A percentile compares a stretch with the other conserved stretches of the same genome.
Evolutionary conservation across 2,113 vertebrate species (phyloP).

Genomic region (Aleadryas rufinucha): DNA sequence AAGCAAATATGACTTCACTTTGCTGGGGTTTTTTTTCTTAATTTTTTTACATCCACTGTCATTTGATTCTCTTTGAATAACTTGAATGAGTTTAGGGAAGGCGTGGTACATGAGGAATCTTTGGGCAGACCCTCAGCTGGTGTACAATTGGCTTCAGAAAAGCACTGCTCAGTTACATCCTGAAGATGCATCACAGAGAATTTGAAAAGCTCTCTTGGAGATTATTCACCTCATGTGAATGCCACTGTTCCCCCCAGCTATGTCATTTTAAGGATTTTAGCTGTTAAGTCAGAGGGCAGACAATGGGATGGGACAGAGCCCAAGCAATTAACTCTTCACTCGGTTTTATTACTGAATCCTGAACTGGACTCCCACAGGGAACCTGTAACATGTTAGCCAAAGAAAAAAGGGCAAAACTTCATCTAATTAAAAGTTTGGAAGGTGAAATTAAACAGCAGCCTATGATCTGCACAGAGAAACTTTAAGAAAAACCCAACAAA

Average conservation of each 20-base stretch:
- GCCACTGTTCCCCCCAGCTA: not conserved
- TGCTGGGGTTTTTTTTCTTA: not conserved
- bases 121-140: not conserved
- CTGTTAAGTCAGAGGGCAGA: not conserved
- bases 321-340: not conserved
- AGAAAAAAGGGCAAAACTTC: not conserved
- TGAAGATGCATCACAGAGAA: not conserved
- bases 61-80: not conserved
- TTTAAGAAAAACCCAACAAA: not conserved
- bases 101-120: not conserved
- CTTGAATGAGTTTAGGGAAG: not conserved
- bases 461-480: not conserved
- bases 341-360: not conserved
- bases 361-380: not conserved
- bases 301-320: not conserved
- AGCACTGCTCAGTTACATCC: not conserved
- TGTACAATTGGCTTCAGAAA: not conserved
- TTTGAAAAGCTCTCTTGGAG: constrained; percentile 33
- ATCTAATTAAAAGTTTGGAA: not conserved
- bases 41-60: not conserved
- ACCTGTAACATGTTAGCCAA: not conserved
- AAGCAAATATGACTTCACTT: constrained; percentile 30
- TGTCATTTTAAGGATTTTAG: not conserved
- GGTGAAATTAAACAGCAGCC: not conserved
- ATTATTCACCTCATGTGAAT: constrained; percentile 1